A percentile compares a stretch with the other conserved stretches of the same genome.
Conservation (phyloP, 2,888 invertebrate species). For the Chaetoderma sp. region DNA sequence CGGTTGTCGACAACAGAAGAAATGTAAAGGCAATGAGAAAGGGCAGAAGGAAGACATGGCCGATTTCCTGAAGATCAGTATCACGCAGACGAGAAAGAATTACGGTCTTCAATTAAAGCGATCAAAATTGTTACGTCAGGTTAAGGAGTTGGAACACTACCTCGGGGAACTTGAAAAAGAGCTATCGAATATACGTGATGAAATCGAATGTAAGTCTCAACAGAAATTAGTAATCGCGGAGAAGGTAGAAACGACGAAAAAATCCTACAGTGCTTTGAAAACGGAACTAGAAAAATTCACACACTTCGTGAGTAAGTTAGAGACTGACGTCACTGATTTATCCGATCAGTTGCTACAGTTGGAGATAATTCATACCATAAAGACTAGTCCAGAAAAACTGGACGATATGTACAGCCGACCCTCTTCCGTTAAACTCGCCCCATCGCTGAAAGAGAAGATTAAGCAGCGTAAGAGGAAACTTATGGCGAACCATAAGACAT, state of each 20-base stretch:
- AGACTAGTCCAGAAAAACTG: conserved; percentile 64
- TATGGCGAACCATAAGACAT: too few relatives aligned
- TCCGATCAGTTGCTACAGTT: conserved; percentile 56
- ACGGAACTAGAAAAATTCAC: conserved; percentile 57
- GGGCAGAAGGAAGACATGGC: conserved; percentile 65
- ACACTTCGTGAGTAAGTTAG: conserved; percentile 52
- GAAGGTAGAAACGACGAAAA: conserved; percentile 51
- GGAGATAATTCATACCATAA: conserved; percentile 64
- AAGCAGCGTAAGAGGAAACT: too few relatives aligned
- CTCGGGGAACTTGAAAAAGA: conserved; percentile 51
- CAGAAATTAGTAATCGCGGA: conserved; percentile 51
- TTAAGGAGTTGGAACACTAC: conserved; percentile 55
- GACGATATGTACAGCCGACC: conserved; percentile 64
- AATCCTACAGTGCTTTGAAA: conserved; percentile 52
- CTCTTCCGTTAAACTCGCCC: conserved; percentile 62
- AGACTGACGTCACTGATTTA: conserved; percentile 57
- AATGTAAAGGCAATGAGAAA: conserved; percentile 51
- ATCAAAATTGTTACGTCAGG: conserved; percentile 55
- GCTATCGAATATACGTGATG: conserved; percentile 48
- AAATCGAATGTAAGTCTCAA: conserved; percentile 54
- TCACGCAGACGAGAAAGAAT: conserved; percentile 63
- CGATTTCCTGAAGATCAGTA: conserved; percentile 63
- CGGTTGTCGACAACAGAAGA: conserved; percentile 47
- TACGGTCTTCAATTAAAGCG: conserved; percentile 62
- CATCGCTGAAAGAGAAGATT: conserved; percentile 63